These are phyloP conservation scores for Pentalonia nigronervosa DNA, from an alignment of 1,140 invertebrate species.

Conservation along the genomic window DNA sequence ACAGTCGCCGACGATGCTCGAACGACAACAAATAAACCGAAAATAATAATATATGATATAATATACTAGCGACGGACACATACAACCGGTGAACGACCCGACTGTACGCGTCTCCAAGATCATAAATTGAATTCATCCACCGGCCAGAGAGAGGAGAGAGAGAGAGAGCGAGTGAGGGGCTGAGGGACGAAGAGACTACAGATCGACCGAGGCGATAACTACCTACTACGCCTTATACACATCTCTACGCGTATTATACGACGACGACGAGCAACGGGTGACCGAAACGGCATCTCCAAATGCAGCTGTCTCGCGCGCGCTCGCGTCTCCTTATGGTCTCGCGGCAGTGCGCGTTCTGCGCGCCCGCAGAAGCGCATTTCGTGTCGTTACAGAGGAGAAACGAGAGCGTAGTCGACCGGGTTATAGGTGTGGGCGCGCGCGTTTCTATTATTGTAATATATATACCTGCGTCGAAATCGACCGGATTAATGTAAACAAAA, in stretches of 20 bases:
- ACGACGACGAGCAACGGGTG: conserved; percentile 22
- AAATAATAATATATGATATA: not conserved
- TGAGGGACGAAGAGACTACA: not conserved
- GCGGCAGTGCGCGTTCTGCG: not conserved
- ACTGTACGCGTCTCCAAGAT: not conserved
- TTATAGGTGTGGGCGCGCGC: not conserved
- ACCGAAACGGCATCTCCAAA: conserved; percentile 21
- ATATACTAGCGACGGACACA: not conserved
- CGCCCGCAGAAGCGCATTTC: not conserved
- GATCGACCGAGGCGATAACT: conserved; percentile 9
- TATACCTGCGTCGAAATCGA: not conserved
- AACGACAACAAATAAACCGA: not conserved
- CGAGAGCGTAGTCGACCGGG: not conserved
- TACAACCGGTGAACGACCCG: conserved; percentile 10
- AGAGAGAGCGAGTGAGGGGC: conserved; percentile 37
- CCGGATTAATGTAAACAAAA: conserved; percentile 14
- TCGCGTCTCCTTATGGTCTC: not conserved
- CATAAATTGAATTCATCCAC: conserved; percentile 44
- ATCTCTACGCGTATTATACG: not conserved
- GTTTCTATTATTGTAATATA: not conserved
- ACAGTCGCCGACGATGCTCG: no score
- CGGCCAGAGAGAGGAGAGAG: conserved; percentile 23
- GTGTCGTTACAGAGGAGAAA: not conserved
- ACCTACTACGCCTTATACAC: not conserved
- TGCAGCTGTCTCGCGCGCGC: not conserved